Evolutionary conservation across 2,888 invertebrate species (phyloP), one percentile per base, ranked within the genome.

Genomic region (Xestia sexstrigata): DNA sequence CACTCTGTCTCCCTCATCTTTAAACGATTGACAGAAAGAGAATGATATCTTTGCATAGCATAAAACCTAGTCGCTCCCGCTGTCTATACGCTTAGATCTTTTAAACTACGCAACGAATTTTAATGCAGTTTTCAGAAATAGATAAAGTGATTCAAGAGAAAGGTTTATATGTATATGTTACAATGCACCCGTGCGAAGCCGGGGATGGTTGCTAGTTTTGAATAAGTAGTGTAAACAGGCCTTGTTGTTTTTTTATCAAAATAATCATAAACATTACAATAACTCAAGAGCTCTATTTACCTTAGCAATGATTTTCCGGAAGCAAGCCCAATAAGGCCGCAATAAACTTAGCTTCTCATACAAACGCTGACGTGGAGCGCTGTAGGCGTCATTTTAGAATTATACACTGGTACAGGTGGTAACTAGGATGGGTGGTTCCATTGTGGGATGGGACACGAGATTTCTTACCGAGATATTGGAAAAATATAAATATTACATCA

Each of bases 391-490:
- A 74, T 66, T 79, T 74, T 72, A 70, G 69, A 79, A 75, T 79
- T 82, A 83, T 70, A 78, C 74, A 35, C 71, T 47, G 20, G 65
- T 72, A 83, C 82, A 82, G 79, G 82, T 82, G 83, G 83, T 75
- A 83, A 79, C 74, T 83, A 71, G 47, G 47, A 8, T 58, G 68
- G 1, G 15, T 13, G 71, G 58, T 39, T 11, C 47, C 83, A 75
- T 39, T 72, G 71, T 66, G 5, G 1, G 2, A 30, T 0, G 9
- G 2, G 17, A 68, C 17, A 71, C 58, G 62, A 42, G n/a, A 65
- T n/a, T 47, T 58, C 8, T 1, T n/a, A 20, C 2, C 1, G 2
- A 0, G 15, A 8, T n/a, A 23, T n/a, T 20, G 6, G 3, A 47
- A 62, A 55, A 55, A n/a, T 52, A 49, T 23, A 9, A 52, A 52